These are phyloP conservation scores for Oscheius sp. DNA, from an alignment of 2,888 invertebrate species.

Conservation along the genomic window DNA sequence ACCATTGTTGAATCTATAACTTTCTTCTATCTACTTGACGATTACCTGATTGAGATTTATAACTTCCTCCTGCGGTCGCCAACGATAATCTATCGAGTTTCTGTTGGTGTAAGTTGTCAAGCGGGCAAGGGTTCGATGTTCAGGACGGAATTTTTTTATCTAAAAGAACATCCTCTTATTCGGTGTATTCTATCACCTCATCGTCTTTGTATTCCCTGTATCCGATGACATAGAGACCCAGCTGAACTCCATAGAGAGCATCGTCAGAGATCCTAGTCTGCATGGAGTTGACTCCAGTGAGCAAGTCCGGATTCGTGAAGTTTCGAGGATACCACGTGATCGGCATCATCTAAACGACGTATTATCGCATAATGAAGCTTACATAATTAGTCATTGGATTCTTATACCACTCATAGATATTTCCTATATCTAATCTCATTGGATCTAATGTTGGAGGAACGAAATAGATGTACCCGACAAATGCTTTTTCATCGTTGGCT, in stretches of 20 bases:
- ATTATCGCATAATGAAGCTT: conserved; percentile 3
- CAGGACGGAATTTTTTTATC: conserved; percentile 69
- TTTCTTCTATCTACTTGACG: background rate
- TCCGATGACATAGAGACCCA: conserved; percentile 67
- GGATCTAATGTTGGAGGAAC: conserved; percentile 70
- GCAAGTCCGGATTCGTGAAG: conserved; percentile 67
- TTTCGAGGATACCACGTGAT: conserved; percentile 69
- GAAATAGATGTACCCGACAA: conserved; percentile 70
- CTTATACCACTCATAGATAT: conserved; percentile 69
- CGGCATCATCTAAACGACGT: conserved; percentile 61
- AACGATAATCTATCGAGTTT: conserved; percentile 63
- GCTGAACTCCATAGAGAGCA: conserved; percentile 53
- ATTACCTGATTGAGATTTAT: conserved; percentile 66
- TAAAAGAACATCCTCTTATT: conserved; percentile 15
- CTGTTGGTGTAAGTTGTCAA: conserved; percentile 65
- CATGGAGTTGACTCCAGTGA: conserved; percentile 51
- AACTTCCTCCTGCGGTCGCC: conserved; percentile 67
- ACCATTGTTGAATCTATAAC: conserved; percentile 61
- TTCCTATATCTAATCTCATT: conserved; percentile 68
- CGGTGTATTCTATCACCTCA: conserved; percentile 33
- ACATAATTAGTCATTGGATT: conserved; percentile 63
- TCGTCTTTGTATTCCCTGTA: conserved; percentile 67
- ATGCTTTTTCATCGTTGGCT: conserved; percentile 68
- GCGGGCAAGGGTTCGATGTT: conserved; percentile 66
- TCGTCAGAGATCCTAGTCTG: conserved; percentile 61